Conservation (phyloP, 64 coral and sea anemone species). For the Porites lutea region DNA sequence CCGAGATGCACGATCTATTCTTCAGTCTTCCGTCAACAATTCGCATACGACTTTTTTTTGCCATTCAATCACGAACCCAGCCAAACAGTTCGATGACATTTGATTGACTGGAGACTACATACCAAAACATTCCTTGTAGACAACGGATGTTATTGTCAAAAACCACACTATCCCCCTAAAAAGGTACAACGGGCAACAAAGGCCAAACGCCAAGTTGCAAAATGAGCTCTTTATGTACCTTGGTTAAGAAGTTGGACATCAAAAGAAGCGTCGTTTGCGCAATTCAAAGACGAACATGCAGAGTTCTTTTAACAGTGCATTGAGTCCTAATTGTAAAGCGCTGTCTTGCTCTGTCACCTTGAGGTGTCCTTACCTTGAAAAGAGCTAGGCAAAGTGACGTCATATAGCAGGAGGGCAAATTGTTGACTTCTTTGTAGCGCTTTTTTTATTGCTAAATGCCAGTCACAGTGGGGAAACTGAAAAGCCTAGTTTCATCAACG, state of each 20-base stretch:
- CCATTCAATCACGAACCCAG: conserved; percentile 9
- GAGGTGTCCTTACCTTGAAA: not conserved
- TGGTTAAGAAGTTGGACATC: too few species aligned
- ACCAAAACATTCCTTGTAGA: conserved; percentile 6
- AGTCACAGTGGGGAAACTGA: conserved; percentile 21
- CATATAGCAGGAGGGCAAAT: conserved; percentile 36
- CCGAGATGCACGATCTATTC: not conserved
- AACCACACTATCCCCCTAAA: not conserved
- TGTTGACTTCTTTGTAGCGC: conserved; percentile 27
- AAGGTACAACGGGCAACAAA: not conserved
- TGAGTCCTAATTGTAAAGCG: too few species aligned
- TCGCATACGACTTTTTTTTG: not conserved
- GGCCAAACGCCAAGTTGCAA: too few species aligned
- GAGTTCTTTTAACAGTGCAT: too few species aligned
- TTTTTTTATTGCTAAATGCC: conserved; percentile 35
- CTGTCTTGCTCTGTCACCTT: not conserved
- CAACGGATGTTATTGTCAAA: not conserved
- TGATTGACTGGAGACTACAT: conserved; percentile 40
- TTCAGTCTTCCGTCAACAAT: not conserved
- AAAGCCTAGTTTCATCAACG: too few species aligned
- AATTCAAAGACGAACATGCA: too few species aligned
- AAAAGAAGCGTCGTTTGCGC: too few species aligned
- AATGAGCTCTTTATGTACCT: too few species aligned
- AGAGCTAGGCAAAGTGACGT: conserved; percentile 29
- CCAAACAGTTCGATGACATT: conserved; percentile 5